Evolutionary conservation across 2,888 invertebrate genomes (phyloP).

Genomic region (Bombylius discolor): DNA sequence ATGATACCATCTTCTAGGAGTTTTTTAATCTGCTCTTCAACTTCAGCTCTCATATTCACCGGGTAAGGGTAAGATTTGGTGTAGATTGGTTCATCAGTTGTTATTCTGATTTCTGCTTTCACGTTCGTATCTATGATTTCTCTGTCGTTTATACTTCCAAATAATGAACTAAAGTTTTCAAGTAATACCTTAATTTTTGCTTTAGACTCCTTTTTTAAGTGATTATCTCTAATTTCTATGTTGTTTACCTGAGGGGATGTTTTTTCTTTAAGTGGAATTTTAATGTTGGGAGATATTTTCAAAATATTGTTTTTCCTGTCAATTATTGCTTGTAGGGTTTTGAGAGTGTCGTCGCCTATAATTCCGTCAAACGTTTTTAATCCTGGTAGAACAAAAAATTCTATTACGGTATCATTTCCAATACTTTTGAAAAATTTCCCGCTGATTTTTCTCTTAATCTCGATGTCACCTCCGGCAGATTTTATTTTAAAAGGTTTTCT

Average conservation of each 20-base stretch:
- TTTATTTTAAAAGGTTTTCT: too few relatives aligned
- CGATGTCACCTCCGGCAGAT: too few relatives aligned
- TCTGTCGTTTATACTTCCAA: neutral
- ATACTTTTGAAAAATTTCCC: neutral
- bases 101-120: neutral
- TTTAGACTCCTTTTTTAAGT: too few relatives aligned
- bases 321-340: neutral
- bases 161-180: neutral
- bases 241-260: neutral
- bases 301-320: neutral
- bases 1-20: too few relatives aligned
- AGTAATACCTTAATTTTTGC: too few relatives aligned
- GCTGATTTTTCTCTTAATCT: too few relatives aligned
- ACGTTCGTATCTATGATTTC: neutral
- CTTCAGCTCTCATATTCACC: neutral
- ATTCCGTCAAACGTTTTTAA: neutral
- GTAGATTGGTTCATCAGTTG: neutral
- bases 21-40: neutral
- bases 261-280: neutral
- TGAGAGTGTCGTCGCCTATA: neutral
- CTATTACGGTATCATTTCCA: neutral
- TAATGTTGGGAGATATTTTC: neutral
- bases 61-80: neutral
- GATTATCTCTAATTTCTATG: too few relatives aligned
- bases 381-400: neutral